A percentile compares a stretch with the other conserved stretches of the same genome.
These are phyloP conservation scores for Microcebus ravelobensis DNA, from an alignment of 2,113 vertebrate species.

Conservation along the genomic window DNA sequence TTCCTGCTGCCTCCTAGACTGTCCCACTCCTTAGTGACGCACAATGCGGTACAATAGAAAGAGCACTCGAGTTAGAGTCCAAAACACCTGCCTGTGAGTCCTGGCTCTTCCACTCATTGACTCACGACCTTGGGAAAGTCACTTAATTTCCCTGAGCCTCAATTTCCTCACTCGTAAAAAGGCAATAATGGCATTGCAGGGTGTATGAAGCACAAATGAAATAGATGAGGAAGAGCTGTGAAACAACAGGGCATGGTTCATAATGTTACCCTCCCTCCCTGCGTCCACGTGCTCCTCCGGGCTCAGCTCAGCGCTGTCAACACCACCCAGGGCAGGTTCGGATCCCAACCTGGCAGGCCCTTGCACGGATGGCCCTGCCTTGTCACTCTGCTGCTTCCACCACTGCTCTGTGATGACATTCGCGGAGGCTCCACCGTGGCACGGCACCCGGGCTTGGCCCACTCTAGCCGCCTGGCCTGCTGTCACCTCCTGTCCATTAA, in stretches of 20 bases:
- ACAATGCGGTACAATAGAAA: not conserved
- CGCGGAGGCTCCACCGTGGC: not conserved
- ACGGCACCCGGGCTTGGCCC: not conserved
- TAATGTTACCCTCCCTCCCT: too few species aligned
- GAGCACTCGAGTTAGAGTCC: not conserved
- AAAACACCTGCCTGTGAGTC: not conserved
- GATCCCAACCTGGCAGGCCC: not conserved
- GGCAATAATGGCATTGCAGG: not conserved
- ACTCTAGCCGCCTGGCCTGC: not conserved
- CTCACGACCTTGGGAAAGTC: not conserved
- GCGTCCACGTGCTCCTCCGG: fast-evolving
- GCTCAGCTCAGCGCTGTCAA: not conserved
- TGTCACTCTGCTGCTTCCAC: too few species aligned
- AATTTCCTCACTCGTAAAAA: not conserved
- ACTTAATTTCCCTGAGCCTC: not conserved
- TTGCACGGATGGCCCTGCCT: not conserved
- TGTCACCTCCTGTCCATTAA: not conserved
- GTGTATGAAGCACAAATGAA: not conserved
- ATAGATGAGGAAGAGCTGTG: not conserved
- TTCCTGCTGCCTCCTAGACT: not conserved
- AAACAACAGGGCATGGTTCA: not conserved
- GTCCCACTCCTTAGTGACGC: not conserved
- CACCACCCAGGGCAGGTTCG: not conserved
- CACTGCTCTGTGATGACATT: not conserved
- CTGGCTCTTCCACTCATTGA: not conserved